Percentiles rank a stretch among this genome's conserved stretches.
Conservation (phyloP, 1,140 invertebrate species). For the Acromyrmex echinatior region DNA sequence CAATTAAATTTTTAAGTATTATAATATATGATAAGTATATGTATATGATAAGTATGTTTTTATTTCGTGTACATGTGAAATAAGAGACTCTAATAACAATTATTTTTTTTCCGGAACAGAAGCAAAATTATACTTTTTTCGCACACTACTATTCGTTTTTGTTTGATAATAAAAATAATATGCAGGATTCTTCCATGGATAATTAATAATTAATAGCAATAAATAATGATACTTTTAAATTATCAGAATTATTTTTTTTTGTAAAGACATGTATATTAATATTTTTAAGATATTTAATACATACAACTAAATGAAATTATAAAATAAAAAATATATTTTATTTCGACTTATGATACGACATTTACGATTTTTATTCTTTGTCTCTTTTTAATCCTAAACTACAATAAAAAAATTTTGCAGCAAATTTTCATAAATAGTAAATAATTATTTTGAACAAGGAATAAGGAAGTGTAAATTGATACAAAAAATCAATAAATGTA, state of each 20-base stretch:
- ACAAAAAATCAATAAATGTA: neutral
- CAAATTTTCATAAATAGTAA: neutral
- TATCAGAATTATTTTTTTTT: neutral
- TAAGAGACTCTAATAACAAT: too few relatives aligned
- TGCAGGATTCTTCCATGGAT: too few relatives aligned
- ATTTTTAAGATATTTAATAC: neutral
- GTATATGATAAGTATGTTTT: neutral
- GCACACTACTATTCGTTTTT: neutral
- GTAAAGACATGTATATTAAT: neutral
- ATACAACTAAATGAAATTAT: neutral
- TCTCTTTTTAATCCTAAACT: too few relatives aligned
- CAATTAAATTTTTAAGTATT: too few relatives aligned
- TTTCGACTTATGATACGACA: neutral
- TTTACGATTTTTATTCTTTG: neutral
- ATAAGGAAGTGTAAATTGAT: neutral
- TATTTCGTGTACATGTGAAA: neutral
- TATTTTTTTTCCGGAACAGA: too few relatives aligned
- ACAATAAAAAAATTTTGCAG: neutral
- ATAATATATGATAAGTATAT: too few relatives aligned
- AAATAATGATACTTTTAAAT: neutral
- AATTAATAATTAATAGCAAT: too few relatives aligned
- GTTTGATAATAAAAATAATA: neutral
- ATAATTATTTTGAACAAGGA: neutral
- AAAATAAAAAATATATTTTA: neutral
- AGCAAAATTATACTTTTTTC: neutral